A percentile compares a stretch with the other conserved stretches of the same genome.
These are phyloP conservation scores for Willisornis vidua DNA, from an alignment of 2,113 vertebrate genomes.

Conservation along the genomic window DNA sequence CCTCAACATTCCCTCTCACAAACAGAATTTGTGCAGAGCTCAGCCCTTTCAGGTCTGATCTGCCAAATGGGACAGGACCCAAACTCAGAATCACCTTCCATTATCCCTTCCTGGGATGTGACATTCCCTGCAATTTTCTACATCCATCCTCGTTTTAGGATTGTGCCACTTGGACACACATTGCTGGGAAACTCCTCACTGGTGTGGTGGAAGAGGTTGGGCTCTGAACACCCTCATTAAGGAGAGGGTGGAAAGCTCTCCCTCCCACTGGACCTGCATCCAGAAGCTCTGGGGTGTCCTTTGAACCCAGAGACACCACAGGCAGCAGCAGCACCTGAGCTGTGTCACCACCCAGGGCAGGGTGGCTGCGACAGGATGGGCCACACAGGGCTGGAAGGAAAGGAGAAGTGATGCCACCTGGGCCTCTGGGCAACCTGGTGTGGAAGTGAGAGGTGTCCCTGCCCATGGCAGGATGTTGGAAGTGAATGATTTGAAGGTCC, in stretches of 20 bases:
- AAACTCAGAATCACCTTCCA: fast-evolving
- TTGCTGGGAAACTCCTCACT: not conserved
- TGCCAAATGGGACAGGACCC: not conserved
- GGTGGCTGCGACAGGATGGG: not conserved
- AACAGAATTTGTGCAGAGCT: fast-evolving
- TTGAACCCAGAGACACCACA: not conserved
- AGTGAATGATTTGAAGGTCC: not conserved
- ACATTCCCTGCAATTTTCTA: not conserved
- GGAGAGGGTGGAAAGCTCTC: not conserved
- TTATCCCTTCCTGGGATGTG: not conserved
- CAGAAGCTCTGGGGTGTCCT: not conserved
- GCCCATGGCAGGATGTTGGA: not conserved
- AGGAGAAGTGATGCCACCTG: not conserved
- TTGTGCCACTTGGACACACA: not conserved
- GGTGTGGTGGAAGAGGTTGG: not conserved
- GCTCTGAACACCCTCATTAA: not conserved
- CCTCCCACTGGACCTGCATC: fast-evolving
- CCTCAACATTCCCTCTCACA: not conserved
- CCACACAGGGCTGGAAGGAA: not conserved
- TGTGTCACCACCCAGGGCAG: not conserved
- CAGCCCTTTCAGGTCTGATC: not conserved
- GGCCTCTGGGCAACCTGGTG: not conserved
- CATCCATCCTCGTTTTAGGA: not conserved
- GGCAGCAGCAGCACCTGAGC: not conserved
- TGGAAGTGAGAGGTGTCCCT: not conserved